phyloP scores from a whole-genome alignment of 2,113 vertebrate species.

The Callipepla squamata region DNA sequence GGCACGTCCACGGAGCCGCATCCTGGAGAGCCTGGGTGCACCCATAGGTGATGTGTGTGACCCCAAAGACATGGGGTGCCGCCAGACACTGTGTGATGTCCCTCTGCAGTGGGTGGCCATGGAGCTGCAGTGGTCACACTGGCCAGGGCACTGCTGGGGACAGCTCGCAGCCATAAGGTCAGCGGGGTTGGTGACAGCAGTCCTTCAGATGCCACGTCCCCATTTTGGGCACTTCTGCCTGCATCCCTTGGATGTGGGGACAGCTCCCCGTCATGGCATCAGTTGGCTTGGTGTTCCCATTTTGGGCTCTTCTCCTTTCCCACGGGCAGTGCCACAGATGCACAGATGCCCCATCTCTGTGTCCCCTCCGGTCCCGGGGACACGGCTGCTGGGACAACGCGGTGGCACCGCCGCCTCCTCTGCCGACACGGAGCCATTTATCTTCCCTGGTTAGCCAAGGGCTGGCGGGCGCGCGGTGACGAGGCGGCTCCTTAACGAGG shows the following conservation, averaged over 20 bases:
- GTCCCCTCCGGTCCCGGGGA: neutral
- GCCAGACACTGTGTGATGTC: neutral
- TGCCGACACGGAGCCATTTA: constrained; percentile 1
- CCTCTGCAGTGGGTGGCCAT: neutral
- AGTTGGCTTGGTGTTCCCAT: neutral
- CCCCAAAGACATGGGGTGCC: neutral
- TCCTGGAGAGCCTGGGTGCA: neutral
- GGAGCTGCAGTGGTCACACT: neutral
- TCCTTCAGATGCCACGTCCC: rapidly evolving
- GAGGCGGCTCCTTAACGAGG: constrained; percentile 64
- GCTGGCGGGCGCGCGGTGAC: constrained; percentile 20
- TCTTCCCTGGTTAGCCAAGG: constrained; percentile 52
- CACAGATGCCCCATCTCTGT: neutral
- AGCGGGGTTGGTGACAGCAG: neutral
- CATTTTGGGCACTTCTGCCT: neutral
- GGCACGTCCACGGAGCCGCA: neutral
- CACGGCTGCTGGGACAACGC: rapidly evolving
- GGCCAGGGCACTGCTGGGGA: neutral
- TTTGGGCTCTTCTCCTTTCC: neutral
- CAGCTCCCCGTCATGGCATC: neutral
- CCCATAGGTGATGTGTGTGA: neutral
- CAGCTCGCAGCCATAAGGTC: neutral
- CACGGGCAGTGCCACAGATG: neutral
- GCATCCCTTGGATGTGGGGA: neutral
- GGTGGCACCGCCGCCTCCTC: neutral